phyloP scores from a whole-genome alignment of 2,888 invertebrate genomes.

The Cactoblastis cactorum region DNA sequence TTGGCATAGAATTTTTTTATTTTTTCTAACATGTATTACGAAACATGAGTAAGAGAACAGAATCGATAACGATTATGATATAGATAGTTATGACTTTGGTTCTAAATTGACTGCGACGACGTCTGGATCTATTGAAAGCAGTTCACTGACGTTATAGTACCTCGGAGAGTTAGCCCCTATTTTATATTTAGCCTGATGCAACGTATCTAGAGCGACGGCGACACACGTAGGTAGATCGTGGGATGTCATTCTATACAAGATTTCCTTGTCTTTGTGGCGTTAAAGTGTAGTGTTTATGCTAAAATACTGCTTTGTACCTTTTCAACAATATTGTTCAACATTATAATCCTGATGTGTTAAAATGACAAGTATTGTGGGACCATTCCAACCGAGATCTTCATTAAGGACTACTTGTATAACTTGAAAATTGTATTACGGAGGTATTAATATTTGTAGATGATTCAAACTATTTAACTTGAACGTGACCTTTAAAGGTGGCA shows the following conservation, averaged over 20 bases:
- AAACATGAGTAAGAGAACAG: too few species aligned
- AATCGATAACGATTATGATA: too few species aligned
- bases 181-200: conserved; percentile 42
- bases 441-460: neutral
- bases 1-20: too few species aligned
- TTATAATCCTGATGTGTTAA: too few species aligned
- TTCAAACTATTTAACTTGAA: neutral
- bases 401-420: neutral
- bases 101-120: neutral
- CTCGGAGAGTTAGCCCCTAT: conserved; percentile 20
- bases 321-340: too few species aligned
- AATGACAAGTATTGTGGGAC: too few species aligned
- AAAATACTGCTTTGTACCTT: neutral
- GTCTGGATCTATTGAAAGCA: neutral
- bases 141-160: neutral
- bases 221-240: conserved; percentile 39
- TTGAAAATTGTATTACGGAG: neutral
- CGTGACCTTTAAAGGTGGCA: neutral
- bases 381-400: too few species aligned
- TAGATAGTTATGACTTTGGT: too few species aligned
- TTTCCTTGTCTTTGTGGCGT: conserved; percentile 27
- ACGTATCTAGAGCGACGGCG: conserved; percentile 50
- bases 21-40: too few species aligned
- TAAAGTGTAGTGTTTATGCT: neutral
- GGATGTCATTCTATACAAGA: conserved; percentile 37